phyloP scores from a whole-genome alignment of 1,140 invertebrate species.

The Phortica variegata region DNA sequence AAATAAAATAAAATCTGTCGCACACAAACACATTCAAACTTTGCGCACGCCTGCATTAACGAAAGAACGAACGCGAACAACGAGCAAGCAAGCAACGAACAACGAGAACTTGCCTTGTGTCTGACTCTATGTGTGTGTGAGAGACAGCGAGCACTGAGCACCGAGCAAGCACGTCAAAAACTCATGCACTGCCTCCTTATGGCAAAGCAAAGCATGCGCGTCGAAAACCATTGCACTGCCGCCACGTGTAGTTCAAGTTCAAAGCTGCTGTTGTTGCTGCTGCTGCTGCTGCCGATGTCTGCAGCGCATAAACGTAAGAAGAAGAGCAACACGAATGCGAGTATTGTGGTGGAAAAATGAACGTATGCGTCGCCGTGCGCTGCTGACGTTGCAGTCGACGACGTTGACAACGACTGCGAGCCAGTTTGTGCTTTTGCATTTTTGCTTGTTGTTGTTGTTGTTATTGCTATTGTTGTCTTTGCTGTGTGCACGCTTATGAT shows the following conservation, averaged over 20 bases:
- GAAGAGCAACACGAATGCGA: slow-evolving; percentile 22
- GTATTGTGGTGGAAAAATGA: no score
- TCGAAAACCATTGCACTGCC: slow-evolving; percentile 45
- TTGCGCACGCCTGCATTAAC: slow-evolving; percentile 14
- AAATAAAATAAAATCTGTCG: no score
- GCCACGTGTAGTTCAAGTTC: slow-evolving; percentile 58
- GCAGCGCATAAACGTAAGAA: slow-evolving; percentile 26
- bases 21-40: no score
- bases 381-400: slow-evolving; percentile 10
- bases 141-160: not conserved
- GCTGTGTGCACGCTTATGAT: no score
- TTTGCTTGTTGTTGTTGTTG: no score
- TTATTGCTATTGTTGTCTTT: slow-evolving; percentile 17
- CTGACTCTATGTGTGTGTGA: slow-evolving; percentile 7
- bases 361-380: slow-evolving; percentile 5
- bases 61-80: not conserved
- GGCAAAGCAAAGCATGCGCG: slow-evolving; percentile 12
- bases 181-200: slow-evolving; percentile 37
- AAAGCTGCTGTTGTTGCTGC: no score
- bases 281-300: no score
- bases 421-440: no score
- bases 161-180: slow-evolving; percentile 32
- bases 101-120: slow-evolving; percentile 39
- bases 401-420: slow-evolving; percentile 15
- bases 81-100: not conserved